Percentiles rank a stretch among this genome's conserved stretches.
phyloP scores from a whole-genome alignment of 1,140 invertebrate species.

The Micrasema longulum region DNA sequence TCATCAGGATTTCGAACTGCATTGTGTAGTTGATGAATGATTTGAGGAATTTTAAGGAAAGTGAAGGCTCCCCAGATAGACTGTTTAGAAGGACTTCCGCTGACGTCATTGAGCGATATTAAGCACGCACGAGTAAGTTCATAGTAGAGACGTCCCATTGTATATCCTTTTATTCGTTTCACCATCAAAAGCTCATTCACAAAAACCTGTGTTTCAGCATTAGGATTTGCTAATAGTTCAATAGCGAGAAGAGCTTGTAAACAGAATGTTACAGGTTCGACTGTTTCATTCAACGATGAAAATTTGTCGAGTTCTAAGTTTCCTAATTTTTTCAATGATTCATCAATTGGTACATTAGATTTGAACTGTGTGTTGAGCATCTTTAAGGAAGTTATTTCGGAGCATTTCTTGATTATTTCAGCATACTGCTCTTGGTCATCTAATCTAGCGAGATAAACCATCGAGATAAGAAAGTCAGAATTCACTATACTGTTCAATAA shows the following conservation, averaged over 20 bases:
- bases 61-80: slow-evolving; percentile 94
- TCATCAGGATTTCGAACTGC: slow-evolving; percentile 68
- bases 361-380: slow-evolving; percentile 71
- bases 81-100: slow-evolving; percentile 78
- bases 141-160: slow-evolving; percentile 80
- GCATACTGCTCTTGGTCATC: slow-evolving; percentile 76
- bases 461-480: slow-evolving; percentile 82
- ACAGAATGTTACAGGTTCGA: slow-evolving; percentile 79
- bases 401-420: slow-evolving; percentile 79
- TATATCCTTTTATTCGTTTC: slow-evolving; percentile 83
- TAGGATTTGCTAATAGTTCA: slow-evolving; percentile 80
- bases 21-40: slow-evolving; percentile 78
- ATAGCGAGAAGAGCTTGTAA: slow-evolving; percentile 81
- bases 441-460: slow-evolving; percentile 85
- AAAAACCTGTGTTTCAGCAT: slow-evolving; percentile 80
- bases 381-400: slow-evolving; percentile 75
- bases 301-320: slow-evolving; percentile 74
- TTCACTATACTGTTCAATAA: slow-evolving; percentile 78
- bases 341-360: slow-evolving; percentile 69
- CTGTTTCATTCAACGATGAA: slow-evolving; percentile 67
- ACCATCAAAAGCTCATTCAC: slow-evolving; percentile 86
- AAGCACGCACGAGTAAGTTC: slow-evolving; percentile 91
- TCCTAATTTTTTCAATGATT: slow-evolving; percentile 71
- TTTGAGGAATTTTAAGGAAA: slow-evolving; percentile 89
- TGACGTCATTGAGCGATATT: slow-evolving; percentile 86